A percentile compares a stretch with the other conserved stretches of the same genome.
These are phyloP conservation scores for Ferdinandea cuprea DNA, from an alignment of 2,888 invertebrate species.

Conservation along the genomic window DNA sequence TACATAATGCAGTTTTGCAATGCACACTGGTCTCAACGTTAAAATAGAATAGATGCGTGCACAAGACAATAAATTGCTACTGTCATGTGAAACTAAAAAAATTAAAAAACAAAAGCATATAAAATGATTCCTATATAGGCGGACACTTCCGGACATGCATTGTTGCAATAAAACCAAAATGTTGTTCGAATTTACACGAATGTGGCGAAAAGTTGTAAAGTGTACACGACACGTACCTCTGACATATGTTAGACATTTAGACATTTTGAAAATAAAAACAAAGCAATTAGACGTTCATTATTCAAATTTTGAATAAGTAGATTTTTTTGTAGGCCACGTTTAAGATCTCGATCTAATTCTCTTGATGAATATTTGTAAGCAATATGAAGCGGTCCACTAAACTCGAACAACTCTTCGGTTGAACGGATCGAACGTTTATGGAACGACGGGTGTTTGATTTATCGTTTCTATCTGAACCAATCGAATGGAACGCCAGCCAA, in stretches of 20 bases:
- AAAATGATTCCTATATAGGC: slow-evolving; percentile 19
- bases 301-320: slow-evolving; percentile 40
- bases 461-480: slow-evolving; percentile 52
- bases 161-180: slow-evolving; percentile 12
- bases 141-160: slow-evolving; percentile 51
- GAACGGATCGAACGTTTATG: slow-evolving; percentile 44
- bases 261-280: slow-evolving; percentile 1
- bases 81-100: slow-evolving; percentile 51
- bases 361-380: slow-evolving; percentile 28
- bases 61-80: slow-evolving; percentile 44
- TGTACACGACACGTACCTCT: no score
- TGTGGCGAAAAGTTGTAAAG: no score
- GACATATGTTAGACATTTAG: not conserved
- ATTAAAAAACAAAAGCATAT: slow-evolving; percentile 39
- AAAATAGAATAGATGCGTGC: slow-evolving; percentile 62
- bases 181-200: no score
- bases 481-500: slow-evolving; percentile 62
- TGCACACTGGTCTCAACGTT: not conserved
- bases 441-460: slow-evolving; percentile 60
- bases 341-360: slow-evolving; percentile 16
- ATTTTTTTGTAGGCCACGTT: slow-evolving; percentile 39
- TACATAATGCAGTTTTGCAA: slow-evolving; percentile 11
- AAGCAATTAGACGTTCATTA: not conserved
- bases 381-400: slow-evolving; percentile 63
- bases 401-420: slow-evolving; percentile 57